Conservation (phyloP, 2,888 invertebrate genomes). For the Nowickia ferox region DNA sequence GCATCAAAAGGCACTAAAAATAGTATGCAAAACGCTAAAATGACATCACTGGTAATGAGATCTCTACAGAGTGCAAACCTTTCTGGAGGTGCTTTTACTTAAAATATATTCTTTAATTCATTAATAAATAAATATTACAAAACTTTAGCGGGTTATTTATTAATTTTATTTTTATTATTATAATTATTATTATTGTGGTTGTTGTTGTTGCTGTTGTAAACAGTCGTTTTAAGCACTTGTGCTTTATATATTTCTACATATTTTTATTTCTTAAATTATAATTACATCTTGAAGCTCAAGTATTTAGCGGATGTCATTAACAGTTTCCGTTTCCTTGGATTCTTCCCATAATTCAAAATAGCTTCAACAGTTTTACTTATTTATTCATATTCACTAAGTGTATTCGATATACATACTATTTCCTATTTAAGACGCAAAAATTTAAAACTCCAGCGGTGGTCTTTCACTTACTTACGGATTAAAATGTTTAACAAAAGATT, state of each 20-base stretch:
- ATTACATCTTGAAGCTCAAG: conserved; percentile 38
- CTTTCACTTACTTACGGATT: conserved; percentile 60
- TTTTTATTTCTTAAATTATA: neutral
- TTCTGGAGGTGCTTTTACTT: too few species aligned
- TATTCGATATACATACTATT: neutral
- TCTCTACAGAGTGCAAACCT: too few species aligned
- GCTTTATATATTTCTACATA: neutral
- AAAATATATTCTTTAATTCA: too few species aligned
- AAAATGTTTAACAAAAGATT: conserved; percentile 61
- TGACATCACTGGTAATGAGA: too few species aligned
- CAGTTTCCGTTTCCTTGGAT: conserved; percentile 73
- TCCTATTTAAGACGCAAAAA: conserved; percentile 26
- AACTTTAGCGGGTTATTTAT: too few species aligned
- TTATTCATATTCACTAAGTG: conserved; percentile 13
- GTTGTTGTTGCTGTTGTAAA: too few species aligned
- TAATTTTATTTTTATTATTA: too few species aligned
- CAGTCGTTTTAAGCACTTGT: too few species aligned
- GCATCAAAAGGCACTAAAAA: too few species aligned
- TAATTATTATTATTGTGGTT: too few species aligned
- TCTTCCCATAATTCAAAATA: conserved; percentile 9
- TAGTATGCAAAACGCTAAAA: too few species aligned
- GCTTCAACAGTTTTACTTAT: neutral
- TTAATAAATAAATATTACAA: too few species aligned
- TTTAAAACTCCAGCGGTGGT: conserved; percentile 72
- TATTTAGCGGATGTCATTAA: conserved; percentile 73